These are phyloP conservation scores for Salvelinus fontinalis DNA, from an alignment of 2,113 vertebrate species.

Conservation along the genomic window DNA sequence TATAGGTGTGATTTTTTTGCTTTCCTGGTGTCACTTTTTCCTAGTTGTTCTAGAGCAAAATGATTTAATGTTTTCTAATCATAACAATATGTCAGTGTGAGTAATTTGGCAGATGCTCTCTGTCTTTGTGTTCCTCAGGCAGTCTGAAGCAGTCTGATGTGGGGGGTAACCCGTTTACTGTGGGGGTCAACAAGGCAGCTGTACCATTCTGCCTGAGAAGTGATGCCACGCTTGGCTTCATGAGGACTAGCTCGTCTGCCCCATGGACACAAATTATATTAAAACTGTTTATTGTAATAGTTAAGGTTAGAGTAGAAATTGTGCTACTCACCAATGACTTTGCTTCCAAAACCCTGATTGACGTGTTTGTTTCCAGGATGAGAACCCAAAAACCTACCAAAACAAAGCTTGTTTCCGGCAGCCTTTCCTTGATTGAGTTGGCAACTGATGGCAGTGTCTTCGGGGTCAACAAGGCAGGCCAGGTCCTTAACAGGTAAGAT, in stretches of 20 bases:
- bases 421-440: neutral
- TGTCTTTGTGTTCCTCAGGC: neutral
- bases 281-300: no score
- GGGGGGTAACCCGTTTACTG: slow-evolving; percentile 3
- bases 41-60: no score
- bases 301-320: no score
- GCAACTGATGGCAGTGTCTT: slow-evolving; percentile 31
- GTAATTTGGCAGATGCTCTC: no score
- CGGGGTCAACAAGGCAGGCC: neutral
- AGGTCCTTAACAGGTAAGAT: no score
- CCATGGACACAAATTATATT: neutral
- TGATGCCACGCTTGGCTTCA: fast-evolving
- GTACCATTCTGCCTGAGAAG: slow-evolving; percentile 7
- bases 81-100: no score
- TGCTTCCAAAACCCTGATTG: no score
- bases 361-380: slow-evolving; percentile 12
- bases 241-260: no score
- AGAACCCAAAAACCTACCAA: neutral
- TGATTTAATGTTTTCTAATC: no score
- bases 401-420: neutral
- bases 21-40: no score
- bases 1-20: no score
- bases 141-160: slow-evolving; percentile 32
- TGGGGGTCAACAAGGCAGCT: neutral
- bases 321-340: no score